phyloP scores from a whole-genome alignment of 2,113 vertebrate genomes.

The Gambusia affinis region DNA sequence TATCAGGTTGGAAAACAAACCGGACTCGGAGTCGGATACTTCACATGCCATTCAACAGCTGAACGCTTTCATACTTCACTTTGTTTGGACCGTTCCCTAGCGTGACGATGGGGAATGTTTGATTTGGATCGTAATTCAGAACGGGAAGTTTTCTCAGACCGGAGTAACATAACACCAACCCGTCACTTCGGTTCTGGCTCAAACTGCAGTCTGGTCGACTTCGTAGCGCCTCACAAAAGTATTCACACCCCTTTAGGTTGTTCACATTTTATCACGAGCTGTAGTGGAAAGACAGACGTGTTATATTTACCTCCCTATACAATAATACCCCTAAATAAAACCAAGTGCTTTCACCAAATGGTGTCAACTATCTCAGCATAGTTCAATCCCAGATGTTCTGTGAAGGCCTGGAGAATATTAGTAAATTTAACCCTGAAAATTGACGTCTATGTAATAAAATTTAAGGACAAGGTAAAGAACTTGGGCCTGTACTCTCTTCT shows the following conservation, averaged over 20 bases:
- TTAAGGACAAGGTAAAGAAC: too few relatives aligned
- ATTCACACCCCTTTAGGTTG: neutral
- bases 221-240: neutral
- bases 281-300: too few relatives aligned
- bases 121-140: slow-evolving; percentile 37
- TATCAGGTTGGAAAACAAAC: slow-evolving; percentile 64
- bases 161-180: neutral
- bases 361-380: too few relatives aligned
- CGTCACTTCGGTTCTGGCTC: neutral
- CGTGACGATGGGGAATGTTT: slow-evolving; percentile 21
- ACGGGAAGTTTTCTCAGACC: slow-evolving; percentile 23
- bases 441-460: too few relatives aligned
- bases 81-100: neutral
- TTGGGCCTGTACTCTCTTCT: too few relatives aligned
- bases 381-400: too few relatives aligned
- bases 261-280: neutral
- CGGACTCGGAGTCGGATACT: slow-evolving; percentile 6
- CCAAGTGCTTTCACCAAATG: too few relatives aligned
- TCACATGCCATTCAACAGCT: slow-evolving; percentile 19
- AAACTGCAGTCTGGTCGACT: neutral
- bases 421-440: too few relatives aligned
- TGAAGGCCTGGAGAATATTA: too few relatives aligned
- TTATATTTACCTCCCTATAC: too few relatives aligned
- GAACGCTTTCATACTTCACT: neutral
- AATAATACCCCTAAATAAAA: too few relatives aligned